These are phyloP conservation scores for Palaemon carinicauda DNA, from an alignment of 1,140 invertebrate genomes.

Conservation along the genomic window DNA sequence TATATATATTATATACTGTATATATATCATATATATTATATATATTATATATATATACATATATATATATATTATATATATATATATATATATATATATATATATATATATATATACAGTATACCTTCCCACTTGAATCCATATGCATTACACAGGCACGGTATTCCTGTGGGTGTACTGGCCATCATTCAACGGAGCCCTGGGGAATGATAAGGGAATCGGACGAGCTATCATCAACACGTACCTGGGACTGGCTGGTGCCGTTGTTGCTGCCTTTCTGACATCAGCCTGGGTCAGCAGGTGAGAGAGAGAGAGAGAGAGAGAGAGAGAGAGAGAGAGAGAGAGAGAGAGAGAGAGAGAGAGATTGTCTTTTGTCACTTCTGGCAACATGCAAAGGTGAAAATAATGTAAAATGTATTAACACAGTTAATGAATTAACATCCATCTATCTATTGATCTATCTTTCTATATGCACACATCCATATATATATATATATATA, in stretches of 20 bases:
- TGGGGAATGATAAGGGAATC: conserved; percentile 65
- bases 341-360: not conserved
- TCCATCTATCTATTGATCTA: too few species aligned
- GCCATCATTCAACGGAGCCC: conserved; percentile 70
- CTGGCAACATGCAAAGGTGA: too few species aligned
- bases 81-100: too few species aligned
- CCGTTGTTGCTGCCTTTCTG: conserved; percentile 66
- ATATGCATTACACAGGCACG: conserved; percentile 64
- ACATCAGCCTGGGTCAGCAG: conserved; percentile 63
- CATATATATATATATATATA: too few species aligned
- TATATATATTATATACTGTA: not conserved
- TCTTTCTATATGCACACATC: too few species aligned
- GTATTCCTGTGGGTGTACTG: conserved; percentile 70
- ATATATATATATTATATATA: too few species aligned
- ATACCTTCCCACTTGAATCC: too few species aligned
- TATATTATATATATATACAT: too few species aligned
- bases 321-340: not conserved
- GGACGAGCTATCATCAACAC: conserved; percentile 70
- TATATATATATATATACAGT: too few species aligned
- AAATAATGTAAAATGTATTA: too few species aligned
- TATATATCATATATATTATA: too few species aligned
- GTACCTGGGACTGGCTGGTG: conserved; percentile 67
- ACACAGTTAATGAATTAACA: too few species aligned
- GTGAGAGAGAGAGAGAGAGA: not conserved
- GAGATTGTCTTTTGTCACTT: not conserved